These are phyloP conservation scores for Ispidina lecontei DNA, from an alignment of 2,797 vertebrate genomes.

Conservation along the genomic window DNA sequence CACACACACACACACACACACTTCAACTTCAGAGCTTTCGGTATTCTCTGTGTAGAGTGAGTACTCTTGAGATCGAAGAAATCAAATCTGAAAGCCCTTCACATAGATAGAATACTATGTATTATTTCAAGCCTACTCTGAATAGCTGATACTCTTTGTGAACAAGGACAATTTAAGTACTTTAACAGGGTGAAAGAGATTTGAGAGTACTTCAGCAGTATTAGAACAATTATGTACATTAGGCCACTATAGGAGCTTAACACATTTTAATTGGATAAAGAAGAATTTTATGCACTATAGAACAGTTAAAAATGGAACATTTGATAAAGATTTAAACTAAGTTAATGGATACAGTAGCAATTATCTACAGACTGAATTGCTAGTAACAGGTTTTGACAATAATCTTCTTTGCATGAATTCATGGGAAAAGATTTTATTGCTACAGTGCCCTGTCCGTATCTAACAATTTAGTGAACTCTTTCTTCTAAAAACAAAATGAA, in stretches of 20 bases:
- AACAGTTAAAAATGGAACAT: slow-evolving; percentile 25
- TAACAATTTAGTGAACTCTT: not conserved
- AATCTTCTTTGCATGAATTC: slow-evolving; percentile 1
- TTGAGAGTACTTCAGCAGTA: slow-evolving; percentile 46
- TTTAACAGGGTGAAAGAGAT: slow-evolving; percentile 34
- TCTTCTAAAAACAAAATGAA: not conserved
- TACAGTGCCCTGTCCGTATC: not conserved
- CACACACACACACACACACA: not conserved
- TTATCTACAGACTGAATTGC: slow-evolving; percentile 3
- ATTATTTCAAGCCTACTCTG: slow-evolving; percentile 48
- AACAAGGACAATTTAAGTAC: slow-evolving; percentile 39
- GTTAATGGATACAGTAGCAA: slow-evolving; percentile 33
- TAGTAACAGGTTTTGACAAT: slow-evolving; percentile 39
- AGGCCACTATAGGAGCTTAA: slow-evolving; percentile 14
- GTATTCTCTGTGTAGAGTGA: not conserved
- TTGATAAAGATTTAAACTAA: slow-evolving; percentile 49
- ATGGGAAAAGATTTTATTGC: not conserved
- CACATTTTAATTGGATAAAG: slow-evolving; percentile 39
- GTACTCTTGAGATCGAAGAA: not conserved
- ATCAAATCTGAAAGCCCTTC: slow-evolving; percentile 40
- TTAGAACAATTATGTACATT: slow-evolving; percentile 58
- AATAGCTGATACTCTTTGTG: not conserved
- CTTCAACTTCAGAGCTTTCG: not conserved
- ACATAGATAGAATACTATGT: not conserved
- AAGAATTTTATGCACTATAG: slow-evolving; percentile 34